Base-by-base conservation (phyloP, 2,888 invertebrate species). In the Dusona sp. region DNA sequence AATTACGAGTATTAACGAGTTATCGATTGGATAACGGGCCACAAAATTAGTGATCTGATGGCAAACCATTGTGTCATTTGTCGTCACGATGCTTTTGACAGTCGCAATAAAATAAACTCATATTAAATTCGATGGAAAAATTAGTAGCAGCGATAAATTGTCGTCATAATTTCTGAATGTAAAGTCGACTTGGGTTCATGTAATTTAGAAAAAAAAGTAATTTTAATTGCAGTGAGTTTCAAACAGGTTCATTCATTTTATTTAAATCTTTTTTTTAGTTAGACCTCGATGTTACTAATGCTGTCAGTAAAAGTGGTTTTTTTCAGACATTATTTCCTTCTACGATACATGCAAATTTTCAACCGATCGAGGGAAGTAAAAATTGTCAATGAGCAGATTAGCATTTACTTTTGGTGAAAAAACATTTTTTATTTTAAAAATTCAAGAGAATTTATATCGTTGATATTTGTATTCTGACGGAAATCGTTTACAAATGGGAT, bases 381-480 rank as follows among this genome's bases (percentile, higher is more conserved):
- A 72, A 48, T 51, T 36, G 48, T 65, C 38, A 11, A 3, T 22
- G 11, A 4, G 48, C n/a, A 13, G 22, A 78, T 78, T 77, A 36
- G 42, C 65, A 77, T 77, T 29, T 13, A 48, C 25, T 51, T 38
- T 78, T 68, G 78, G 54, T 54, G 9, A 54, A 78, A 33, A 78
- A 78, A 25, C 16, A 25, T 42, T 61, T 25, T 25, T 38, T 54
- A 36, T 68, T 38, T 29, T 2, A 7, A 25, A 16, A 29, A n/a
- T 2, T 16, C 16, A 36, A 16, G 42, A 65, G 22, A 67, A 48
- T 78, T 29, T 38, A 42, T 25, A 33, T 42, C 38, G 38, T 65
- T 51, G 13, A 48, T 36, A 65, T 77, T 65, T 22, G 67, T 22
- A 36, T 48, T 65, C 48, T 25, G 51, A 51, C 65, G 67, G 48